These are phyloP conservation scores for Ceratoteleas bidentatus DNA, from an alignment of 1,140 invertebrate species.

Conservation along the genomic window DNA sequence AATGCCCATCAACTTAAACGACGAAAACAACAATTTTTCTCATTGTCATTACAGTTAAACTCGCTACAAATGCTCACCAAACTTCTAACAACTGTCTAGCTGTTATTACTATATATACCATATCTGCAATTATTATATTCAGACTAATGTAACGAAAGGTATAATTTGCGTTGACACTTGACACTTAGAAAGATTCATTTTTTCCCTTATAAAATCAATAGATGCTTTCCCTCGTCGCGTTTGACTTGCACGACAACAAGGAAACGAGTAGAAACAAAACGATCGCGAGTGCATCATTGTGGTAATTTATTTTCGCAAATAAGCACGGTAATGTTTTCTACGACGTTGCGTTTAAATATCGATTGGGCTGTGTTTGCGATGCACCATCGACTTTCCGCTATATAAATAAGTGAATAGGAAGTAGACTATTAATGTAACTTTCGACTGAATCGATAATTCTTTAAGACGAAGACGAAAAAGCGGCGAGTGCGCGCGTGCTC, in stretches of 20 bases:
- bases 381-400: slow-evolving; percentile 28
- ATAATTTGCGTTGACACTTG: neutral
- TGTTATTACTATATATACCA: too few relatives aligned
- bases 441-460: slow-evolving; percentile 36
- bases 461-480: slow-evolving; percentile 8
- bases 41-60: too few relatives aligned
- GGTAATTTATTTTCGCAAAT: slow-evolving; percentile 29
- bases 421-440: slow-evolving; percentile 35
- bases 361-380: slow-evolving; percentile 41
- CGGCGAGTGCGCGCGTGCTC: neutral
- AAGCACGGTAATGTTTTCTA: slow-evolving; percentile 37
- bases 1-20: too few relatives aligned
- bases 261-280: slow-evolving; percentile 6
- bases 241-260: slow-evolving; percentile 16
- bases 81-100: neutral
- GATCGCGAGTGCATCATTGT: slow-evolving; percentile 12
- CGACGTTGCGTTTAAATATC: slow-evolving; percentile 36
- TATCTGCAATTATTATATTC: too few relatives aligned
- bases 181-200: too few relatives aligned
- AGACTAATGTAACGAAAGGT: too few relatives aligned
- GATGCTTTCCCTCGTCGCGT: slow-evolving; percentile 4
- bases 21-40: too few relatives aligned
- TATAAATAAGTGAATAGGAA: slow-evolving; percentile 46
- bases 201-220: slow-evolving; percentile 12
- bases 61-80: neutral